Percentiles rank a stretch among this genome's conserved stretches.
These are phyloP conservation scores for Falco punctatus DNA, from an alignment of 2,113 vertebrate species.

Conservation along the genomic window DNA sequence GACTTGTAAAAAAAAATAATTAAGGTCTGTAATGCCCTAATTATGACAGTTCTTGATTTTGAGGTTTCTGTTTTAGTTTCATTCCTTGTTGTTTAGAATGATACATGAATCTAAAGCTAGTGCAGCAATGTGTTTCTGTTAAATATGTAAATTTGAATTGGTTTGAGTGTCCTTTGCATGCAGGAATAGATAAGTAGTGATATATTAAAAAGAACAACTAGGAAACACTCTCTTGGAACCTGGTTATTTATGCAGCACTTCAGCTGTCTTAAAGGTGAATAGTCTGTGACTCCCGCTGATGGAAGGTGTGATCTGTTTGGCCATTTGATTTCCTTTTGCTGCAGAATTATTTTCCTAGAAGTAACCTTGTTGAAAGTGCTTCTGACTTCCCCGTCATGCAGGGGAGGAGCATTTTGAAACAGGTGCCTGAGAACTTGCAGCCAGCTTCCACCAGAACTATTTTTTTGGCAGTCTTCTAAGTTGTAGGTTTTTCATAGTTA, in stretches of 20 bases:
- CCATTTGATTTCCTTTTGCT: background rate
- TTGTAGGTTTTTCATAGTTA: background rate
- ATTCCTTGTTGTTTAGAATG: conserved; percentile 12
- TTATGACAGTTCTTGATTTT: background rate
- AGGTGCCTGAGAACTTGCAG: background rate
- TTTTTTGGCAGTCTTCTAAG: background rate
- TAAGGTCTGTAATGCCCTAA: background rate
- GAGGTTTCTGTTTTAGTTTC: background rate
- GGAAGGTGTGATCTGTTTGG: background rate
- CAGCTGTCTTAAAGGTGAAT: background rate
- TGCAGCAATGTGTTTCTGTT: background rate
- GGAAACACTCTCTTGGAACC: conserved; percentile 25
- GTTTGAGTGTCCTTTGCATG: conserved; percentile 36
- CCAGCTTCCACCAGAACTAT: background rate
- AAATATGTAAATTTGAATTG: background rate
- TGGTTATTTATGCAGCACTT: conserved; percentile 25
- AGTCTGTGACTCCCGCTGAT: background rate
- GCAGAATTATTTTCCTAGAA: background rate
- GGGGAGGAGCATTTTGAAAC: background rate
- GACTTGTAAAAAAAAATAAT: background rate
- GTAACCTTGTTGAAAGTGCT: background rate
- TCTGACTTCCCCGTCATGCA: background rate
- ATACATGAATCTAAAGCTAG: background rate
- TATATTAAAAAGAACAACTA: conserved; percentile 33
- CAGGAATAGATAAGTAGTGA: conserved; percentile 16